phyloP scores from a whole-genome alignment of 2,113 vertebrate species.

The Antigone vipio region DNA sequence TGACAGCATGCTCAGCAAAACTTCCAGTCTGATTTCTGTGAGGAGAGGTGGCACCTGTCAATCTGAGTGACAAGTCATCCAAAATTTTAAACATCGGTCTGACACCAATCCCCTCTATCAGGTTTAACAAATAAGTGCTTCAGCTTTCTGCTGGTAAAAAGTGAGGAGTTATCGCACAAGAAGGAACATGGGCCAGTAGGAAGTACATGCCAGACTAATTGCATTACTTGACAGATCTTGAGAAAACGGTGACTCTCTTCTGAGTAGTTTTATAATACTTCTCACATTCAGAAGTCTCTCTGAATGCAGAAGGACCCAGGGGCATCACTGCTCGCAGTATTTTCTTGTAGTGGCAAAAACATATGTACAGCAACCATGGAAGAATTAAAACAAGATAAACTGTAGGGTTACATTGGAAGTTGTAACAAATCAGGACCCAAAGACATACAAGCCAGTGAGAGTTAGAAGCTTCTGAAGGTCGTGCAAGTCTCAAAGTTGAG shows the following conservation, averaged over 20 bases:
- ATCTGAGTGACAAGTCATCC: background rate
- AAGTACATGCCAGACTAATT: background rate
- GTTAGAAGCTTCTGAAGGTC: background rate
- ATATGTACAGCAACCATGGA: background rate
- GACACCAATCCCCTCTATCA: background rate
- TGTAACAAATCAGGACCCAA: background rate
- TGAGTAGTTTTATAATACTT: background rate
- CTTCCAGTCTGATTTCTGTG: background rate
- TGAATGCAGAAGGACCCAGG: background rate
- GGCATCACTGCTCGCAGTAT: background rate
- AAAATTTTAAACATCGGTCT: background rate
- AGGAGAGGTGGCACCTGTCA: background rate
- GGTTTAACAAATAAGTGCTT: background rate
- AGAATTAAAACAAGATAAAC: background rate
- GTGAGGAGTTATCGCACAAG: background rate
- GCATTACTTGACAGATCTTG: background rate
- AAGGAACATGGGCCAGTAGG: background rate
- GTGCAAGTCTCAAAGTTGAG: background rate
- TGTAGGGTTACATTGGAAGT: background rate
- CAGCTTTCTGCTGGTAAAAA: background rate
- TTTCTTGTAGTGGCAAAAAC: background rate
- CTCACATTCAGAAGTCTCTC: background rate
- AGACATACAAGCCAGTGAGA: background rate
- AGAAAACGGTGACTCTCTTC: background rate
- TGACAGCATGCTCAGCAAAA: background rate